These are phyloP conservation scores for Rhingia campestris DNA, from an alignment of 2,888 invertebrate species.

Conservation along the genomic window DNA sequence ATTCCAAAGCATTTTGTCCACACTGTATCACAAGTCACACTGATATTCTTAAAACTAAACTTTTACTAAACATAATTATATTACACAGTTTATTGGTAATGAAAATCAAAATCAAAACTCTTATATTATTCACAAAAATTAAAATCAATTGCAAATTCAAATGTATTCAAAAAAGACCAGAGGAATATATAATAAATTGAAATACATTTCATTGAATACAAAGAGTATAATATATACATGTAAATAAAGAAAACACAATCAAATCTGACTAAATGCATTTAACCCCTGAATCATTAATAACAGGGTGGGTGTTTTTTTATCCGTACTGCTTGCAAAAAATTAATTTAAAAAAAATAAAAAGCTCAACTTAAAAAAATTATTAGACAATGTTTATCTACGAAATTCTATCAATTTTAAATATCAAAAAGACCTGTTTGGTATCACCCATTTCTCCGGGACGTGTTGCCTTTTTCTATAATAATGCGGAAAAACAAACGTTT, in stretches of 20 bases:
- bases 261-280: slow-evolving; percentile 33
- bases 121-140: slow-evolving; percentile 37
- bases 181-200: not conserved
- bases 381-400: slow-evolving; percentile 61
- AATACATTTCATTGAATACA: slow-evolving; percentile 21
- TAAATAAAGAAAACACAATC: slow-evolving; percentile 26
- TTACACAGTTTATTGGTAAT: slow-evolving; percentile 50
- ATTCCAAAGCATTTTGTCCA: too few species aligned
- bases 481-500: slow-evolving; percentile 60
- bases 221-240: slow-evolving; percentile 12
- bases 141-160: slow-evolving; percentile 3
- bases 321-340: slow-evolving; percentile 34
- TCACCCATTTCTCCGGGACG: slow-evolving; percentile 91
- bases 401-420: slow-evolving; percentile 51
- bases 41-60: not conserved
- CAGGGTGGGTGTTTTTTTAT: slow-evolving; percentile 56
- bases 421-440: slow-evolving; percentile 86
- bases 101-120: slow-evolving; percentile 15
- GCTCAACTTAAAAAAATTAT: slow-evolving; percentile 49
- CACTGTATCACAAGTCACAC: too few species aligned
- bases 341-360: slow-evolving; percentile 41
- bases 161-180: slow-evolving; percentile 17
- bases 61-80: slow-evolving; percentile 27
- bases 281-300: slow-evolving; percentile 57
- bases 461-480: slow-evolving; percentile 84